Evolutionary conservation across 2,113 vertebrate genomes (phyloP), one percentile per base, ranked within the genome.

Genomic region (Pelusios castaneus): DNA sequence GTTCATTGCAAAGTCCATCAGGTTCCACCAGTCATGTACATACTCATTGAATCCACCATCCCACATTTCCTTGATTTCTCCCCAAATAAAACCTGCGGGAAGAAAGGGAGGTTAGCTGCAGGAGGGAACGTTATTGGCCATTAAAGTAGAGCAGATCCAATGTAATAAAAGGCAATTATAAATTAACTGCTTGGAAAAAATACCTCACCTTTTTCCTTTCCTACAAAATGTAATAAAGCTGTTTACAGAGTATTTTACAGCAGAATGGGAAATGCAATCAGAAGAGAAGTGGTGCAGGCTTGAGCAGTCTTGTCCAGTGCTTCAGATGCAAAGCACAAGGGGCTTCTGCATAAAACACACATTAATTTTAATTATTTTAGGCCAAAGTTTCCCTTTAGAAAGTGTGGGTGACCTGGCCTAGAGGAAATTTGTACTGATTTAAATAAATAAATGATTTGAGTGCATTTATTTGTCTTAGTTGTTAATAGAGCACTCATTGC

Each of bases 61-160:
- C 99, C 99, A 99, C 99, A 99, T 99, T 95, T 99, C 99, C 83
- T 99, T 99, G 95, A 99, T 99, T 98, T 99, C 99, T 91, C 99
- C 99, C 99, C 99, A 99, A 96, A 99, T 99, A 96, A 99, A 99
- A 96, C 99, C 99, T 99, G 96, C 79, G 31, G 79, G 91, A 85
- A 92, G 85, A 95, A 80, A 95, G 73, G 84, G 55, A 88, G 49
- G 89, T 96, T 43, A 88, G 6, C 94, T 90, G 38, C 87, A 86
- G 3, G 89, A 56, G 13, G 7, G 84, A 25, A 49, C 51, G 63
- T 60, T 89, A 56, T 41, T 84, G 87, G 38, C 73, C 52, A 78
- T 79, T 84, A 93, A 70, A 95, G 52, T n/a, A 83, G 49, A 54
- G 51, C 87, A 58, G 60, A 29, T 2, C n/a, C 82, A 84, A 91